Evolutionary conservation across 1,140 invertebrate genomes (phyloP), one percentile per base, ranked within the genome.

Genomic region (Drosophila subpulchrella): DNA sequence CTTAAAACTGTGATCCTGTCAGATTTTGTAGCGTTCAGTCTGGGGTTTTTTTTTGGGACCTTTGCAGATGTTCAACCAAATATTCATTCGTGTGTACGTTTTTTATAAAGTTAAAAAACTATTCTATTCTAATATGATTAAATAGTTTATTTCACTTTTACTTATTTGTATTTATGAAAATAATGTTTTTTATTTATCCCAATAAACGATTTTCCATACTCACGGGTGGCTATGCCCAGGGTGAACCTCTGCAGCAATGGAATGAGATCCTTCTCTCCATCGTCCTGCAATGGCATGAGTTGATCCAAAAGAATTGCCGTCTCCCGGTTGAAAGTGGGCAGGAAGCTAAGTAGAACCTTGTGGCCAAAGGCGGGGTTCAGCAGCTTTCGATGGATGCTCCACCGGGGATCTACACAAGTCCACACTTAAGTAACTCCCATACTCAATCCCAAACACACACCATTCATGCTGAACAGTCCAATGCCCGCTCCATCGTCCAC

Each of bases 301-400:
- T 53, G 27, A 12, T 76, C 68, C 0, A 91, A n/a, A 0, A 91
- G 42, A 6, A 53, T 44, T 27, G 55, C 39, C 0, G 76, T 80
- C 46, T 91, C 86, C 0, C 68, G 51, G 42, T 91, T 91, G 27
- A 91, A 91, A 50, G 81, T 78, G 6, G 90, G 76, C 15, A 91
- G 32, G 39, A 91, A 91, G 51, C 81, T 89, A 0, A 91, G 53
- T 13, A 91, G 50, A 11, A 89, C 78, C 39, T 91, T 91, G 48
- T 91, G 84, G 4, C 81, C 65, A 66, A 91, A 91, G 5, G 91
- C 86, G 1, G 90, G 83, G 79, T 91, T 91, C 4, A 91, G 51
- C 10, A 86, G 30, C 42, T 86, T 90, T 0, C 91, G 75, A 57
- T 91, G 90, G 6, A 74, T 13, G 41, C 68, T 89, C 91, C 91